A percentile compares a stretch with the other conserved stretches of the same genome.
These are phyloP conservation scores for Pherbina coryleti DNA, from an alignment of 2,888 invertebrate genomes.

Conservation along the genomic window DNA sequence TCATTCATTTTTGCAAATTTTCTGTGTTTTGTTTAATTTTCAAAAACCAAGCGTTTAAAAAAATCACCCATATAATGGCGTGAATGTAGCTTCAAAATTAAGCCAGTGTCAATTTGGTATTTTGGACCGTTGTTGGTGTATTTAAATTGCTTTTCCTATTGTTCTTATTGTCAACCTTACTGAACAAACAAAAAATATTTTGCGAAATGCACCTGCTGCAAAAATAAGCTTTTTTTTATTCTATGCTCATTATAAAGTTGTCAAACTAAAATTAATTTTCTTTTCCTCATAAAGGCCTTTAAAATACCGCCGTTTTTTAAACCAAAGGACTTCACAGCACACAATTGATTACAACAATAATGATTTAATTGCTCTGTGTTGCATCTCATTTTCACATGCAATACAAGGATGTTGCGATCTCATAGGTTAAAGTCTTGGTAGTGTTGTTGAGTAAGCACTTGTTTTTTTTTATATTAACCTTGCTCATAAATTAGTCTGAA, in stretches of 20 bases:
- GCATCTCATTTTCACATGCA: not conserved
- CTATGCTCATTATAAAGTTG: not conserved
- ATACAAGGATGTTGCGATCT: not conserved
- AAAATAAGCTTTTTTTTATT: not conserved
- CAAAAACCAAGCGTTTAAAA: too few species aligned
- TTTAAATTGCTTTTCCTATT: too few species aligned
- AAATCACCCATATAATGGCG: too few species aligned
- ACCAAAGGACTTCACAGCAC: slow-evolving; percentile 63
- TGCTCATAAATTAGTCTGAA: slow-evolving; percentile 31
- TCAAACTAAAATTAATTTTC: slow-evolving; percentile 40
- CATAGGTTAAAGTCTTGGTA: not conserved
- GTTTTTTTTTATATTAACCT: not conserved
- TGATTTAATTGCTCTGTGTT: not conserved
- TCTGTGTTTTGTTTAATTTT: too few species aligned
- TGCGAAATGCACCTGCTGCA: too few species aligned
- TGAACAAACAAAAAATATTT: too few species aligned
- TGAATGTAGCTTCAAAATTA: too few species aligned
- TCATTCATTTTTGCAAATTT: too few species aligned
- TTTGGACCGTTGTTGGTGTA: too few species aligned
- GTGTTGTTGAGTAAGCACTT: not conserved
- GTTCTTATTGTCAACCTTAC: too few species aligned
- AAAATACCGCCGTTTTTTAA: slow-evolving; percentile 62
- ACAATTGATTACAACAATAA: slow-evolving; percentile 63
- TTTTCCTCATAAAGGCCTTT: slow-evolving; percentile 49
- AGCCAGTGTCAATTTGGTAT: too few species aligned